Percentiles rank a stretch among this genome's conserved stretches.
These are phyloP conservation scores for Ectemnius continuus DNA, from an alignment of 2,888 invertebrate species.

Conservation along the genomic window DNA sequence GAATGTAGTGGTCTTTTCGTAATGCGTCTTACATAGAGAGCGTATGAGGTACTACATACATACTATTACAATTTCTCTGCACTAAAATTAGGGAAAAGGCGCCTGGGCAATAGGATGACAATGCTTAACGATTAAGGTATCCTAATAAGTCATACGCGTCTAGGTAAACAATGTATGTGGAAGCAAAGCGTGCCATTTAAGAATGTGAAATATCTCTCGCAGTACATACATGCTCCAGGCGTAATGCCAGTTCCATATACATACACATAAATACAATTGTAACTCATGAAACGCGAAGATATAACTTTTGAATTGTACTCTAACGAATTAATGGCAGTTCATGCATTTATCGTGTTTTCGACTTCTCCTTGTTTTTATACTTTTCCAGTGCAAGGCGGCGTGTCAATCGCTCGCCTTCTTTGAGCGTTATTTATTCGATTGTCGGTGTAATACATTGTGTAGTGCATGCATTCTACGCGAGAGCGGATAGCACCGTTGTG, in stretches of 20 bases:
- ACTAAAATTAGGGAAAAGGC: slow-evolving; percentile 41
- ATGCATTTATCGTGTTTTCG: slow-evolving; percentile 40
- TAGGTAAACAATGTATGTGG: slow-evolving; percentile 49
- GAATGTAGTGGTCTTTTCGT: slow-evolving; percentile 51
- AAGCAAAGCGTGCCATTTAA: slow-evolving; percentile 49
- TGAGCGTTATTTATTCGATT: slow-evolving; percentile 42
- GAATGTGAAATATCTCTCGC: slow-evolving; percentile 33
- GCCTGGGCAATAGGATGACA: slow-evolving; percentile 42
- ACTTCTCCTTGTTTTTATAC: slow-evolving; percentile 54
- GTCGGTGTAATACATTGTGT: slow-evolving; percentile 34
- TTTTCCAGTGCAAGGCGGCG: slow-evolving; percentile 44
- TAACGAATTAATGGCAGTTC: slow-evolving; percentile 23
- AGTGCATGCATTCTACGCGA: slow-evolving; percentile 30
- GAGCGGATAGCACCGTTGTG: slow-evolving; percentile 29
- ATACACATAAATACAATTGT: slow-evolving; percentile 13
- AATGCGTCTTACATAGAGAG: slow-evolving; percentile 50
- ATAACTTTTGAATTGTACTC: slow-evolving; percentile 18
- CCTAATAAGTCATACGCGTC: slow-evolving; percentile 44
- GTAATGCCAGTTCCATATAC: slow-evolving; percentile 5
- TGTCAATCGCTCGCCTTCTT: slow-evolving; percentile 5
- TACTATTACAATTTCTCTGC: slow-evolving; percentile 51
- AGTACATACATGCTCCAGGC: slow-evolving; percentile 22
- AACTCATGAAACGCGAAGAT: slow-evolving; percentile 9
- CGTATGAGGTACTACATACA: slow-evolving; percentile 46
- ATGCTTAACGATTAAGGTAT: slow-evolving; percentile 25